A percentile compares a stretch with the other conserved stretches of the same genome.
These are phyloP conservation scores for Mimas tiliae DNA, from an alignment of 2,888 invertebrate genomes.

Conservation along the genomic window DNA sequence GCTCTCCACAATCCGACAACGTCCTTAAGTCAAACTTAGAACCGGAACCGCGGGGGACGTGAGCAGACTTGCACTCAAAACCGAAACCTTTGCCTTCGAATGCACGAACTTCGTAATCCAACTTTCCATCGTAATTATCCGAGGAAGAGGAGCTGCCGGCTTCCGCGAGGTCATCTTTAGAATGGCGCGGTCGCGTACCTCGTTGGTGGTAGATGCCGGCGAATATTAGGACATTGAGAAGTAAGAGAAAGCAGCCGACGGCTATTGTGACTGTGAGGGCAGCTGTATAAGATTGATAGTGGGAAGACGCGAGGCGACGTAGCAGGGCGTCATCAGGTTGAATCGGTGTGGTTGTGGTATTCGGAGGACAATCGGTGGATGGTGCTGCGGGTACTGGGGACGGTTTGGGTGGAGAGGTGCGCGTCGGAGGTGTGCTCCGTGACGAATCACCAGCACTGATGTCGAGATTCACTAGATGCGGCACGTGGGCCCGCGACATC, in stretches of 20 bases:
- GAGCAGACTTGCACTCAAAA: constrained; percentile 84
- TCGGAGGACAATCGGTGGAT: constrained; percentile 91
- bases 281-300: constrained; percentile 95
- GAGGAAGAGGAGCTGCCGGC: constrained; percentile 89
- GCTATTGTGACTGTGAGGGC: constrained; percentile 95
- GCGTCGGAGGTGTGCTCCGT: constrained; percentile 72
- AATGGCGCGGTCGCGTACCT: constrained; percentile 88
- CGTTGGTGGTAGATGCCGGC: constrained; percentile 95
- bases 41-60: constrained; percentile 75
- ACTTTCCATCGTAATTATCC: constrained; percentile 85
- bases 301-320: constrained; percentile 91
- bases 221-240: constrained; percentile 93
- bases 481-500: constrained; percentile 86
- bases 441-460: constrained; percentile 55
- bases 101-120: constrained; percentile 80
- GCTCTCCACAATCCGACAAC: constrained; percentile 82
- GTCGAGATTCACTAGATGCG: constrained; percentile 80
- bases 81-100: constrained; percentile 84
- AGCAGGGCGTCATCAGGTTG: constrained; percentile 88
- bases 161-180: constrained; percentile 91
- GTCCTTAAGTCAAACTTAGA: constrained; percentile 81
- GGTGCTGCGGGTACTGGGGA: constrained; percentile 76
- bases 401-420: constrained; percentile 72
- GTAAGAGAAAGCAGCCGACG: constrained; percentile 92
- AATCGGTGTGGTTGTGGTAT: constrained; percentile 74